Evolutionary conservation across 2,888 invertebrate species (phyloP).

Genomic region (Antheraea yamamai): DNA sequence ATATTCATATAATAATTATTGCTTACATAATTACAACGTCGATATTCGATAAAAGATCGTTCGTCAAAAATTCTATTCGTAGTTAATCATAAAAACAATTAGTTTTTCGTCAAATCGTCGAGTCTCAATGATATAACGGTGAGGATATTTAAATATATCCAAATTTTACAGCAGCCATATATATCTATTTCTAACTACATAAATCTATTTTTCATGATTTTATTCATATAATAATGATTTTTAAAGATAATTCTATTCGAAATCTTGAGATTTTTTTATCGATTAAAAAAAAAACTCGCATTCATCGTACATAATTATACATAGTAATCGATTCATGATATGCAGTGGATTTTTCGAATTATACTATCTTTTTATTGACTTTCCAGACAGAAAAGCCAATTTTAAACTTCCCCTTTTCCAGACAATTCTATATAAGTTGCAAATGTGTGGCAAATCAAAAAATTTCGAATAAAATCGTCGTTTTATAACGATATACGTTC

Average conservation of each 20-base stretch:
- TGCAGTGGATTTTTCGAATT: too few relatives aligned
- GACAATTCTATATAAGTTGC: too few relatives aligned
- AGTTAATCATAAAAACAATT: conserved; percentile 35
- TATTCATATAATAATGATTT: not conserved
- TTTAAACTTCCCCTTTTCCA: too few relatives aligned
- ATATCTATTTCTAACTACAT: conserved; percentile 13
- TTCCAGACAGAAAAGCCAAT: too few relatives aligned
- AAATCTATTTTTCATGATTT: not conserved
- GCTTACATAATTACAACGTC: conserved; percentile 18
- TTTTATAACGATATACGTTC: not conserved
- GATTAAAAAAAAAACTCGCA: not conserved
- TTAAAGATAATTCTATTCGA: conserved; percentile 6
- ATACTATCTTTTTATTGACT: too few relatives aligned
- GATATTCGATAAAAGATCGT: conserved; percentile 33
- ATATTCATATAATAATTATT: conserved; percentile 9
- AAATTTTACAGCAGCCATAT: conserved; percentile 5
- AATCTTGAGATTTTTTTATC: not conserved
- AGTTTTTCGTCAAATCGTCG: conserved; percentile 8
- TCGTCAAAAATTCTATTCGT: conserved; percentile 34
- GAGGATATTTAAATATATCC: not conserved
- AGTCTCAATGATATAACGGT: not conserved
- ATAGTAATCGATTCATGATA: too few relatives aligned
- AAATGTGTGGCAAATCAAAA: not conserved
- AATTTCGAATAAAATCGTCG: not conserved
- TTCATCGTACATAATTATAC: not conserved